Percentiles rank a stretch among this genome's conserved stretches.
phyloP scores from a whole-genome alignment of 2,797 vertebrate genomes.

The Salmo trutta region DNA sequence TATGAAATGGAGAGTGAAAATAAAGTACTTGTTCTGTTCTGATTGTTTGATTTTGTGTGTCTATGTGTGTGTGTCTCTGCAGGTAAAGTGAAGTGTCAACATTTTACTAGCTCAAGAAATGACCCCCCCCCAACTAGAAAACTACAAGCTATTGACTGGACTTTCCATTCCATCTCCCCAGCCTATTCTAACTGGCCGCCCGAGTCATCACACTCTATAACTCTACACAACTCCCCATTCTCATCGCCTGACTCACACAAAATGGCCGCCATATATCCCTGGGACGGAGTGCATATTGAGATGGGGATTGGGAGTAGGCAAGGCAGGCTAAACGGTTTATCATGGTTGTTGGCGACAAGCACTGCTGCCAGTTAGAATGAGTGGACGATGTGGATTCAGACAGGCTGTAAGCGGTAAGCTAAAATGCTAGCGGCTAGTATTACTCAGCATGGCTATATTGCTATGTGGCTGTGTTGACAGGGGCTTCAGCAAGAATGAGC shows the following conservation, averaged over 20 bases:
- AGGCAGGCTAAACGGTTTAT: slow-evolving; percentile 20
- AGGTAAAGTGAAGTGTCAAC: no score
- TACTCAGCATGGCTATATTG: slow-evolving; percentile 29
- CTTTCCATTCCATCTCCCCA: slow-evolving; percentile 14
- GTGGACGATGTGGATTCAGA: background rate
- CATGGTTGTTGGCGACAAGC: slow-evolving; percentile 53
- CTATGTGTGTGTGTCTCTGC: no score
- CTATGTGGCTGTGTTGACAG: slow-evolving; percentile 1
- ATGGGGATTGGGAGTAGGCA: slow-evolving; percentile 43
- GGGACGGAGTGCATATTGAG: slow-evolving; percentile 36
- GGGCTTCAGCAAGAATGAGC: slow-evolving; percentile 5
- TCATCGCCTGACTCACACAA: slow-evolving; percentile 27
- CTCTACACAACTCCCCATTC: slow-evolving; percentile 15
- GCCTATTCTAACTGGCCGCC: slow-evolving; percentile 33
- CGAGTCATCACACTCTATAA: slow-evolving; percentile 31
- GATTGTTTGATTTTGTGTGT: no score
- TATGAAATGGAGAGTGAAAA: no score
- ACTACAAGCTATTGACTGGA: background rate
- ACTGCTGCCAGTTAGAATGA: slow-evolving; percentile 29
- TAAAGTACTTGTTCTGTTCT: no score
- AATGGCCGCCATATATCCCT: slow-evolving; percentile 29
- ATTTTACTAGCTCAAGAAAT: no score
- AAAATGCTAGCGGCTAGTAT: slow-evolving; percentile 33
- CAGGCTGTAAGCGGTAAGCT: background rate
- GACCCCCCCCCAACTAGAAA: no score